Conservation (phyloP, 2,113 vertebrate species). For the Perca schrenkii region DNA sequence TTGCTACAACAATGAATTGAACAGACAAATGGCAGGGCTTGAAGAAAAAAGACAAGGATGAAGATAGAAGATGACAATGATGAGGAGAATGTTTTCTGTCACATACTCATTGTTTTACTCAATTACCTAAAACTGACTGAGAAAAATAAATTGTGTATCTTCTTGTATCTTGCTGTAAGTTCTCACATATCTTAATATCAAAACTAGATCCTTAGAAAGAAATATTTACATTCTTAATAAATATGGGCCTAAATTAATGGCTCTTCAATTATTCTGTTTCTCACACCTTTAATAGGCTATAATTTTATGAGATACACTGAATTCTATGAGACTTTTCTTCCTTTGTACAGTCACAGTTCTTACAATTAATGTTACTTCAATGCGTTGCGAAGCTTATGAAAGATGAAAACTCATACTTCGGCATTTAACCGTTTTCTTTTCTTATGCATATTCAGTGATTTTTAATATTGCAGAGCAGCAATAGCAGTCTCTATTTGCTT, state of each 20-base stretch:
- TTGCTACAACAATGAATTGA: not conserved
- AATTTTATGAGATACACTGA: conserved; percentile 13
- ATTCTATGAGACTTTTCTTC: not conserved
- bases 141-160: not conserved
- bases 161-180: not conserved
- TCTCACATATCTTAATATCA: not conserved
- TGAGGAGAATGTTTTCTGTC: conserved; percentile 1
- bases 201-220: not conserved
- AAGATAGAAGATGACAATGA: not conserved
- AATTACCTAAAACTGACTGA: not conserved
- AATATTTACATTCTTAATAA: conserved; percentile 14
- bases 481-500: conserved; percentile 19
- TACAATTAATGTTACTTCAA: conserved; percentile 17
- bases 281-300: conserved; percentile 28
- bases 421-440: conserved; percentile 24
- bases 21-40: conserved; percentile 9
- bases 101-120: not conserved
- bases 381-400: conserved; percentile 8
- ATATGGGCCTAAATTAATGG: conserved; percentile 10
- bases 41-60: not conserved
- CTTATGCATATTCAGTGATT: conserved; percentile 23
- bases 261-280: conserved; percentile 27
- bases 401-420: conserved; percentile 1
- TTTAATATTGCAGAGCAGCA: conserved; percentile 22
- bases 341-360: conserved; percentile 11